phyloP scores from a whole-genome alignment of 2,888 invertebrate genomes.

The Margaritifera margaritifera region DNA sequence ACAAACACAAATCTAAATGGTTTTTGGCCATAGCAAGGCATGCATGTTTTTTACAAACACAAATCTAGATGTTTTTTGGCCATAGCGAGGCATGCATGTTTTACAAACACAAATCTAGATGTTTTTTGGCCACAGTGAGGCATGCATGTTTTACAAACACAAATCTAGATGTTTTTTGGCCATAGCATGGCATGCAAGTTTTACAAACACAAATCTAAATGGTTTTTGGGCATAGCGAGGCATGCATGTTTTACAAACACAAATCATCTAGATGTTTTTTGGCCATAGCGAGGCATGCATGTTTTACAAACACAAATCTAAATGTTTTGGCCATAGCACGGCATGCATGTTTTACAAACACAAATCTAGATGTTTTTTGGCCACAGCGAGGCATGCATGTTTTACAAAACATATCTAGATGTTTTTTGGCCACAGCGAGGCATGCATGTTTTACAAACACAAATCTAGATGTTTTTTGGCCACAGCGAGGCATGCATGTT shows the following conservation, averaged over 20 bases:
- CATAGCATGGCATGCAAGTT: background rate
- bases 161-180: slow-evolving; percentile 1
- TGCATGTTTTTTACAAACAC: background rate
- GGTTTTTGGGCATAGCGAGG: background rate
- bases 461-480: slow-evolving; percentile 1
- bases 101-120: background rate
- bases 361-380: slow-evolving; percentile 1
- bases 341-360: background rate
- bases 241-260: background rate
- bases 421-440: background rate
- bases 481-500: background rate
- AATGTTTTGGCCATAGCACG: background rate
- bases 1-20: background rate
- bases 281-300: background rate
- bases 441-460: background rate
- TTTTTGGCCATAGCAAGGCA: background rate
- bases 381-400: background rate
- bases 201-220: background rate
- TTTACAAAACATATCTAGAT: background rate
- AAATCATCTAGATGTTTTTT: background rate
- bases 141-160: background rate
- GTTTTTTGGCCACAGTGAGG: background rate
- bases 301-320: background rate
- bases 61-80: slow-evolving; percentile 1
- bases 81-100: background rate